Evolutionary conservation across 2,797 vertebrate genomes (phyloP).

Genomic region (Phalloptychus januarius): DNA sequence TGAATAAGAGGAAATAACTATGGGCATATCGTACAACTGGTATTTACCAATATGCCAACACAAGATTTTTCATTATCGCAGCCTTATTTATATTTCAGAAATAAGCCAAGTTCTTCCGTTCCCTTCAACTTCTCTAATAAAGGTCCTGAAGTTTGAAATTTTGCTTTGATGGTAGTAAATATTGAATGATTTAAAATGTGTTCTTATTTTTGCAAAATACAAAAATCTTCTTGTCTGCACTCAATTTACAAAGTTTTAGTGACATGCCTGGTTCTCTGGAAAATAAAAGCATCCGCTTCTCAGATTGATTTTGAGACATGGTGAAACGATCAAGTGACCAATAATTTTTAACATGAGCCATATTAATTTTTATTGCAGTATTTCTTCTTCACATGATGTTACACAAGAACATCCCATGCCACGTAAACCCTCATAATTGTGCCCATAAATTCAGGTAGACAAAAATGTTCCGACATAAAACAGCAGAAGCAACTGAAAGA

Average conservation of each 20-base stretch:
- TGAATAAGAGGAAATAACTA: neutral
- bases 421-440: neutral
- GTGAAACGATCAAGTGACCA: neutral
- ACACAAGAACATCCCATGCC: neutral
- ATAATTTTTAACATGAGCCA: neutral
- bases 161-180: neutral
- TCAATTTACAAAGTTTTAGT: neutral
- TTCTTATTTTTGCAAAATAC: neutral
- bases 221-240: neutral
- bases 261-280: neutral
- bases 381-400: neutral
- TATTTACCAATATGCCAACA: conserved; percentile 1
- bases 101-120: neutral
- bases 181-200: neutral
- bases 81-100: neutral
- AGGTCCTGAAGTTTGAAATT: neutral
- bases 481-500: neutral
- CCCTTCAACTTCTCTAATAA: neutral
- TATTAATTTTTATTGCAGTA: neutral
- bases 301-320: neutral
- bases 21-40: neutral
- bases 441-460: neutral
- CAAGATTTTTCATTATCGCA: neutral
- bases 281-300: neutral
- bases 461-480: neutral